Evolutionary conservation across 2,888 invertebrate genomes (phyloP).

Genomic region (Drosophila greeni): DNA sequence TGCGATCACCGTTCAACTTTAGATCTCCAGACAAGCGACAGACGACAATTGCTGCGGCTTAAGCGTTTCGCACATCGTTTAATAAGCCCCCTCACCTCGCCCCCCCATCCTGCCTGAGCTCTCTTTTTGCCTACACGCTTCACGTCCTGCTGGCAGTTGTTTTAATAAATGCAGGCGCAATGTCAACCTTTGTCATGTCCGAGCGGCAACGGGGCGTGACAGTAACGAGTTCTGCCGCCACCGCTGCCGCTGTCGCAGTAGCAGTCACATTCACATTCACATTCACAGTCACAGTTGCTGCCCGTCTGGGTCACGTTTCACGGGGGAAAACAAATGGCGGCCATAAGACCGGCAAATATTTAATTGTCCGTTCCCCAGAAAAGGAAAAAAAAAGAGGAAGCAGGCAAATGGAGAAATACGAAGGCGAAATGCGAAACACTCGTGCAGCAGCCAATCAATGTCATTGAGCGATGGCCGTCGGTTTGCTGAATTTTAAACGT

Average conservation of each 20-base stretch:
- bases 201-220: slow-evolving; percentile 58
- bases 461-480: slow-evolving; percentile 41
- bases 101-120: not conserved
- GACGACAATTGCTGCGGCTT: slow-evolving; percentile 7
- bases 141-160: slow-evolving; percentile 52
- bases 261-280: not conserved
- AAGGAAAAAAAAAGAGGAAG: not conserved
- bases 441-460: slow-evolving; percentile 56
- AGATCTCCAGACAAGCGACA: slow-evolving; percentile 4
- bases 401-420: slow-evolving; percentile 7
- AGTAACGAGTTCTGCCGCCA: slow-evolving; percentile 55
- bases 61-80: slow-evolving; percentile 14
- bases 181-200: slow-evolving; percentile 72
- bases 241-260: not conserved
- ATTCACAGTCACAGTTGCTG: slow-evolving; percentile 9
- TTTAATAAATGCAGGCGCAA: slow-evolving; percentile 67
- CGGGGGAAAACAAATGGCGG: slow-evolving; percentile 28
- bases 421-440: slow-evolving; percentile 6
- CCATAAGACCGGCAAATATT: slow-evolving; percentile 43
- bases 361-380: slow-evolving; percentile 34
- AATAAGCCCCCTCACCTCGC: slow-evolving; percentile 1
- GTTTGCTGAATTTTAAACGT: slow-evolving; percentile 20
- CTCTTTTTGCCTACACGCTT: slow-evolving; percentile 41
- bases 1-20: not conserved
- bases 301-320: slow-evolving; percentile 12